phyloP scores from a whole-genome alignment of 64 coral and sea anemone species.

The Acropora yongei region DNA sequence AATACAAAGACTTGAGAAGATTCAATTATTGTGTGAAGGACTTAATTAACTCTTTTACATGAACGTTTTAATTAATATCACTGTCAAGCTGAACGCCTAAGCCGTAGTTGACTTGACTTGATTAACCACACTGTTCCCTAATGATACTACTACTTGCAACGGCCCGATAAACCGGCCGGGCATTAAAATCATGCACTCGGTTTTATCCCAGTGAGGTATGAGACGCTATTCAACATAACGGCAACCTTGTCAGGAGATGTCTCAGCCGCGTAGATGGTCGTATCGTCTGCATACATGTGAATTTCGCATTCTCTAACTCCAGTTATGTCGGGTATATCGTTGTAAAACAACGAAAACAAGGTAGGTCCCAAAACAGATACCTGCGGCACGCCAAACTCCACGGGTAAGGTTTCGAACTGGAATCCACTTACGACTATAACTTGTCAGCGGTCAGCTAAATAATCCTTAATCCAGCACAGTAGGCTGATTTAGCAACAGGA shows the following conservation, averaged over 20 bases:
- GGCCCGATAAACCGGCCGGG: too few species aligned
- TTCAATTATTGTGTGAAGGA: too few species aligned
- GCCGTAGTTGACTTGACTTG: neutral
- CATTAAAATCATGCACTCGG: too few species aligned
- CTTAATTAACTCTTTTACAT: neutral
- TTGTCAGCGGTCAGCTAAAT: conserved; percentile 19
- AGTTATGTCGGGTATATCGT: conserved; percentile 13
- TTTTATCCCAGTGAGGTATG: too few species aligned
- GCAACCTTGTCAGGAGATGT: neutral
- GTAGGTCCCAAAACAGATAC: conserved; percentile 46
- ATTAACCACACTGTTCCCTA: neutral
- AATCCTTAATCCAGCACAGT: conserved; percentile 53
- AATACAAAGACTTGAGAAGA: too few species aligned
- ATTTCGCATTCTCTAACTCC: neutral
- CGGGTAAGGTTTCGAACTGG: neutral
- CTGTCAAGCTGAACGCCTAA: too few species aligned
- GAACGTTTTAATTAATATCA: neutral
- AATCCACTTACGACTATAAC: conserved; percentile 10
- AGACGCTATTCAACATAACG: neutral
- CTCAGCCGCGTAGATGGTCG: neutral
- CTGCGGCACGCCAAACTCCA: conserved; percentile 40
- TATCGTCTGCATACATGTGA: conserved; percentile 5
- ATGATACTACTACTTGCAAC: neutral
- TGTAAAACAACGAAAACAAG: conserved; percentile 32
- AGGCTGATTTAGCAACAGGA: too few species aligned